phyloP scores from a whole-genome alignment of 2,113 vertebrate genomes.

The Anhinga rufa region DNA sequence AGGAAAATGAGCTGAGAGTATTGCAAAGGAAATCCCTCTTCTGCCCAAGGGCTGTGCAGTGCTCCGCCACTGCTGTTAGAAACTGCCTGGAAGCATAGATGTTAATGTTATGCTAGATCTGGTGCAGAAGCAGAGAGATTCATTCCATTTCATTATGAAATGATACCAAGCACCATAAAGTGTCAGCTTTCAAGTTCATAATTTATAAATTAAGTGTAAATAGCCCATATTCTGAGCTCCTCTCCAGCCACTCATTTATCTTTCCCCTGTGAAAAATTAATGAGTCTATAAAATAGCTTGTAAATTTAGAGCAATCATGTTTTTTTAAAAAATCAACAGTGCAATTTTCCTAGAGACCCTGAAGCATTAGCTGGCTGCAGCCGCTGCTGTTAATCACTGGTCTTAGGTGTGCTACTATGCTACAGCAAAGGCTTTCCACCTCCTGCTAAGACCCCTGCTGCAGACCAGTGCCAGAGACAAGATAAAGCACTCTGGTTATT shows the following conservation, averaged over 20 bases:
- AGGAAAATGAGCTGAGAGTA: not conserved
- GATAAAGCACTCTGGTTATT: not conserved
- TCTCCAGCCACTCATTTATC: constrained; percentile 3
- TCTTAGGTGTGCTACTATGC: not conserved
- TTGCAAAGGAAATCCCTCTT: not conserved
- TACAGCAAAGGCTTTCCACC: not conserved
- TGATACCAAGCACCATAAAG: not conserved
- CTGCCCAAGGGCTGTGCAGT: not conserved
- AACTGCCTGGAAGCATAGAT: not conserved
- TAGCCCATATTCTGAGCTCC: not conserved
- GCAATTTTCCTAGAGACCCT: not conserved
- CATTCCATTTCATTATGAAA: constrained; percentile 12
- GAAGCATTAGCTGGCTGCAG: not conserved
- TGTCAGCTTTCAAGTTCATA: constrained; percentile 10
- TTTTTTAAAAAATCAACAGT: not conserved
- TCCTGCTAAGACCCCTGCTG: not conserved
- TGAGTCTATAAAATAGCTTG: constrained; percentile 15
- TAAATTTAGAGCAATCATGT: not conserved
- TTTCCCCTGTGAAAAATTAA: constrained; percentile 12
- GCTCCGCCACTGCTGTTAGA: not conserved
- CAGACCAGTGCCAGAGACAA: not conserved
- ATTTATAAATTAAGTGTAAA: constrained; percentile 39
- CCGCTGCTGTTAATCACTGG: not conserved
- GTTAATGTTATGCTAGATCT: not conserved
- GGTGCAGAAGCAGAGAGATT: not conserved